Base-by-base conservation (phyloP, 2,113 vertebrate genomes). In the Cyphomyrus plagiostoma region DNA sequence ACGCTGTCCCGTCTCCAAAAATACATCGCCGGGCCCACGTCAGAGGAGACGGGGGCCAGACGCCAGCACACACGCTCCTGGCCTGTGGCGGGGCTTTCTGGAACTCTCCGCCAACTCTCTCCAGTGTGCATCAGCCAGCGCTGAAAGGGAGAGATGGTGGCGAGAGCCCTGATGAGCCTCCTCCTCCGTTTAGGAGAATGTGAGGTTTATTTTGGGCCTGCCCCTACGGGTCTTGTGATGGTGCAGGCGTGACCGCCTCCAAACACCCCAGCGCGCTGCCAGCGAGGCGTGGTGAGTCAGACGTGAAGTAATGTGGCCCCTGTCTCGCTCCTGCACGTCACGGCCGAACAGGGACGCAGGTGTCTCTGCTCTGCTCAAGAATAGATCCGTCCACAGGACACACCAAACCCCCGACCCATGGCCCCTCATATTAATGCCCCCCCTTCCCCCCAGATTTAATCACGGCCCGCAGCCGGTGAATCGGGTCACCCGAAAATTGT, bases 381-480 rank as follows among this genome's bases (percentile, higher is more conserved):
- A 97, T 95, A 96, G 95, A 94, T 93, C 94, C 95, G 95, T 96
- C 96, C 96, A 95, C 94, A 93, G 95, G 95, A 95, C 95, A 96
- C 95, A 95, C 96, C 95, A 95, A 93, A 96, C 93, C 95, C 95
- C 94, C 93, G 9, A 96, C 15, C 85, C 49, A 10, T 5, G 9
- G 50, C 85, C 50, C 50, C 30, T 15, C 17, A n/a, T 50, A 86
- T 86, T n/a, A 74, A 96, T 96, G 95, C 94, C 93, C 95, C 49
- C 93, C 95, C 92, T 2, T 23, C 62, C n/a, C 23, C n/a, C 95
- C 94, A 94, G 95, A 96, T 96, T 45, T 45, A 26, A 85, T 85
- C 42, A 85, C n/a, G 3, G 23, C 96, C 96, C 95, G 96, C 93
- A 95, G 94, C 93, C 91, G 95, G 96, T 96, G 93, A 95, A 93